Conservation (phyloP, 2,888 invertebrate species). For the Agrochola lota region DNA sequence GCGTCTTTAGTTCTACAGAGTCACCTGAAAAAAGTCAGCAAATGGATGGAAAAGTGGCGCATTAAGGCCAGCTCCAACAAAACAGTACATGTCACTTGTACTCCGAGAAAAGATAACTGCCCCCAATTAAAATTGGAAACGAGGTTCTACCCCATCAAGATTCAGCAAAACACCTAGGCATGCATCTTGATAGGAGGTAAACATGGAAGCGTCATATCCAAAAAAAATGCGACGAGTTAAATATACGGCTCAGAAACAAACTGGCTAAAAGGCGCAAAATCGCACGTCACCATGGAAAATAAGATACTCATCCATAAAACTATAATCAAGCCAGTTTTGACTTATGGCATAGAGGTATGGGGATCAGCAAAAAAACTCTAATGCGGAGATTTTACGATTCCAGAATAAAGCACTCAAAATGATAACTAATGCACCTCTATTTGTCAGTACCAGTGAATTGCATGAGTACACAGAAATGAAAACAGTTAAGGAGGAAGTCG, state of each 20-base stretch:
- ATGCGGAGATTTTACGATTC: neutral
- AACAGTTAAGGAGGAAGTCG: neutral
- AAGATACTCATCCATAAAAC: constrained; percentile 4
- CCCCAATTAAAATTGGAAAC: neutral
- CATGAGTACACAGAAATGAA: neutral
- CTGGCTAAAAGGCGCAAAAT: neutral
- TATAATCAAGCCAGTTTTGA: constrained; percentile 1
- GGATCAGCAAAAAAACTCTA: neutral
- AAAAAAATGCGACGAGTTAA: neutral
- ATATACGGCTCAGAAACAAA: neutral
- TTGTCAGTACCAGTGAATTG: neutral
- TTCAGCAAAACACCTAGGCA: neutral
- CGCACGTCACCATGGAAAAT: neutral
- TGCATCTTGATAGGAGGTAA: neutral
- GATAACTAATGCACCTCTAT: constrained; percentile 5
- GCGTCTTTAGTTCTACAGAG: too few relatives aligned
- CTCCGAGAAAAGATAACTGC: neutral
- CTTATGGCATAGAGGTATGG: neutral
- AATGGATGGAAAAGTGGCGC: too few relatives aligned
- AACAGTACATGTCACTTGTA: too few relatives aligned
- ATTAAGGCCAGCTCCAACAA: too few relatives aligned
- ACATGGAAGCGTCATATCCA: neutral
- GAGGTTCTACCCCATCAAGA: neutral
- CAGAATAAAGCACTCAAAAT: constrained; percentile 9
- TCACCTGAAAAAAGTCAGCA: too few relatives aligned